phyloP scores from a whole-genome alignment of 2,888 invertebrate genomes.

The Caenorhabditis imperialis region DNA sequence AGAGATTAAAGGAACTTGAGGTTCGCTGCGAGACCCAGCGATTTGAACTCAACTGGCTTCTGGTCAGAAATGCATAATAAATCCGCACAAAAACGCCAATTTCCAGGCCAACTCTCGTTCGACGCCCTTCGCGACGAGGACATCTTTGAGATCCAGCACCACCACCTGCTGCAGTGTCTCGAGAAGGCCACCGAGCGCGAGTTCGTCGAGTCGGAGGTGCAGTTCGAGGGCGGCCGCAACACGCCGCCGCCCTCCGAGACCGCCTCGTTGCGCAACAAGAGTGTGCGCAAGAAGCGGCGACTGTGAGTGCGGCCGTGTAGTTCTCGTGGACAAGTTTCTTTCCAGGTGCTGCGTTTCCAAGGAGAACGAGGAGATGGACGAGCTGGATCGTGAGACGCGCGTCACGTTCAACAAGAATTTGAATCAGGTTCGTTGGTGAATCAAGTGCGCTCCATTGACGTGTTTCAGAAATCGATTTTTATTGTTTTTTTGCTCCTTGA shows the following conservation, averaged over 20 bases:
- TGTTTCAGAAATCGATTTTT: too few relatives aligned
- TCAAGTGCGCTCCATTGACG: constrained; percentile 5
- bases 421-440: constrained; percentile 54
- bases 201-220: constrained; percentile 72
- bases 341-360: constrained; percentile 57
- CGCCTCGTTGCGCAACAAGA: constrained; percentile 42
- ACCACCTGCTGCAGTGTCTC: constrained; percentile 94
- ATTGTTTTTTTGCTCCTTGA: too few relatives aligned
- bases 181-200: constrained; percentile 89
- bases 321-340: background rate
- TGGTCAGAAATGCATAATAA: too few relatives aligned
- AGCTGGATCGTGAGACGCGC: constrained; percentile 56
- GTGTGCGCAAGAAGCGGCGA: constrained; percentile 50
- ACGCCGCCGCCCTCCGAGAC: constrained; percentile 70
- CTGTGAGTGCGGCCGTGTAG: constrained; percentile 42
- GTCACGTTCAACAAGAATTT: constrained; percentile 66
- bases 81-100: constrained; percentile 12
- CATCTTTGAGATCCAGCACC: constrained; percentile 98
- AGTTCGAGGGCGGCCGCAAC: constrained; percentile 70
- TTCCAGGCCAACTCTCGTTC: constrained; percentile 73
- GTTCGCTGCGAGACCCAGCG: too few relatives aligned
- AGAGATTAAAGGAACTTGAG: too few relatives aligned
- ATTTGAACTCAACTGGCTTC: too few relatives aligned
- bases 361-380: constrained; percentile 62
- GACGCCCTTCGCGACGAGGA: constrained; percentile 93